Evolutionary conservation across 1,140 invertebrate species (phyloP), one percentile per base, ranked within the genome.

Genomic region (Nautilus pompilius): DNA sequence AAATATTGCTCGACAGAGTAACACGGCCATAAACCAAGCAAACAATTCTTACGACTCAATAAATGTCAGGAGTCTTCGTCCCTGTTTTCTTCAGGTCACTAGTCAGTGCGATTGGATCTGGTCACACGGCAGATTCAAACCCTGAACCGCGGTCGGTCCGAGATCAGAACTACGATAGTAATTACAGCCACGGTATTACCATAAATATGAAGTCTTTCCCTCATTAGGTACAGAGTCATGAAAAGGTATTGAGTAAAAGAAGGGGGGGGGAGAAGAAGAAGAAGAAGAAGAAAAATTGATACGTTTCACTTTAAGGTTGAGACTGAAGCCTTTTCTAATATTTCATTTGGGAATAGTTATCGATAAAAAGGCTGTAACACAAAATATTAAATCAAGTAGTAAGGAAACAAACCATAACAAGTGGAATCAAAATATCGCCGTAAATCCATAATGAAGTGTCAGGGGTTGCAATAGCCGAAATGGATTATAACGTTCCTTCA

Each of bases 391-490:
- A 24, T 53, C 5, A 5, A 13, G 4, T 17, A 17, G 3, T 0
- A 53, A 22, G 22, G 49, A 20, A 53, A 28, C 5, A 24, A 28
- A 20, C 17, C 17, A 28, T 20, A 6, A 53, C 49, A 53, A 22
- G n/a, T 24, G 4, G 17, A 53, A 24, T 53, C 26, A 28, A 53
- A 53, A 28, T 53, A 24, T 13, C 29, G n/a, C 24, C 17, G n/a
- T 53, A 53, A 53, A 53, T 22, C 26, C 29, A 53, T 53, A 53
- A 53, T 53, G 49, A 53, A 53, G 49, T 53, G 49, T 53, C 49
- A 53, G 15, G 5, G 24, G 49, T 28, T 15, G 15, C 49, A 53
- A 53, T 53, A 22, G 49, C n/a, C 24, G 20, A 53, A 53, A 53
- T 53, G 22, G 49, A 53, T 53, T 53, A 53, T 53, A 53, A 28